Conservation (phyloP, 2,797 vertebrate species). For the Fistularia tabacaria region DNA sequence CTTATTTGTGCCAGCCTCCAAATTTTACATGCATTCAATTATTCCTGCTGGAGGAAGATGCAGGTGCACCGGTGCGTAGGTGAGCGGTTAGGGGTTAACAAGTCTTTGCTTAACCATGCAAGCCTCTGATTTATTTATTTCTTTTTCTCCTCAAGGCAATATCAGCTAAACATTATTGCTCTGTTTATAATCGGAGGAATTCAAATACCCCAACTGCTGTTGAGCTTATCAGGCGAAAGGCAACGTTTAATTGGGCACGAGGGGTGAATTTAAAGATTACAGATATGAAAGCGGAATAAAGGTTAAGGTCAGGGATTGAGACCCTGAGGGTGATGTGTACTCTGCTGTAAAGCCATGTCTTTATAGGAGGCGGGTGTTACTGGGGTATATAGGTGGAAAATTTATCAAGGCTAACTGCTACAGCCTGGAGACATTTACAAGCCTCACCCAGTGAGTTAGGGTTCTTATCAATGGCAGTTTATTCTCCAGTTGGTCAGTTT, state of each 20-base stretch:
- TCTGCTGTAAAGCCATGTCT: neutral
- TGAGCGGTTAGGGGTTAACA: constrained; percentile 34
- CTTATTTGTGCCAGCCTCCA: neutral
- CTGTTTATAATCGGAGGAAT: neutral
- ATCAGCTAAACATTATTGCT: neutral
- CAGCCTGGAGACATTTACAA: neutral
- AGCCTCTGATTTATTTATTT: constrained; percentile 3
- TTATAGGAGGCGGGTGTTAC: neutral
- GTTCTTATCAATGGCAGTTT: constrained; percentile 12
- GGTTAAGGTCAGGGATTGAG: constrained; percentile 21
- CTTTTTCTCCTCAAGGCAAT: neutral
- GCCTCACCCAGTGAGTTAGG: too few species aligned
- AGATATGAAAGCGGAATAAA: constrained; percentile 6
- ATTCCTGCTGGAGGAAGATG: constrained; percentile 11
- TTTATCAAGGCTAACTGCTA: constrained; percentile 17
- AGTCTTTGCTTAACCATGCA: constrained; percentile 15
- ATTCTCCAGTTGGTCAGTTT: too few species aligned
- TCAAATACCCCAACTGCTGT: neutral
- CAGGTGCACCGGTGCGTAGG: constrained; percentile 19
- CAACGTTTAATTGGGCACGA: constrained; percentile 14
- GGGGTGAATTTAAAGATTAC: neutral
- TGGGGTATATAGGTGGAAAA: constrained; percentile 8
- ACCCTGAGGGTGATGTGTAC: neutral
- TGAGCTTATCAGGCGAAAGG: constrained; percentile 4
- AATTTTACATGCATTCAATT: constrained; percentile 22